Evolutionary conservation across 2,113 vertebrate species (phyloP), one percentile per base, ranked within the genome.

Genomic region (Telmatochromis brachygnathus): DNA sequence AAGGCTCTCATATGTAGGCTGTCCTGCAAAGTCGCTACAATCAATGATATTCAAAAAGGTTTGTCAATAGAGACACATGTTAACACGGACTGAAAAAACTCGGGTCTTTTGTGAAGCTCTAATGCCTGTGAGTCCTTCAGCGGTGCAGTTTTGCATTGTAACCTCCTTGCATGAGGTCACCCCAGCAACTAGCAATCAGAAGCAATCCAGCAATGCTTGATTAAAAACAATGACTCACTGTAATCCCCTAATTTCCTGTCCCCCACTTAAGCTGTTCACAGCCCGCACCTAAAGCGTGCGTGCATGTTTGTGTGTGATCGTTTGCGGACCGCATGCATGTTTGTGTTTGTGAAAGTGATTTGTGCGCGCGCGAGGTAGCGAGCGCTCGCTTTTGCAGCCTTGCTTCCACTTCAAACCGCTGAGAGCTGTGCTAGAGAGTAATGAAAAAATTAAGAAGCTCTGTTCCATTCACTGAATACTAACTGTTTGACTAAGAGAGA

Each of bases 231-330:
- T 30, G 84, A 83, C 82, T 75, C 7, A 62, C 85, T 53, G 77
- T 94, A 94, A 95, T 94, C 93, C 87, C 88, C 89, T 93, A 75
- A 94, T 93, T 95, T 94, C 89, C 85, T 82, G 9, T 79, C 84
- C 55, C 42, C 91, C 87, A 91, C 93, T 94, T 90, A 49, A 84
- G 77, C 70, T 47, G 21, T 45, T 54, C 37, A 90, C 85, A 89
- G 81, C 30, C 70, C 35, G 19, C 62, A 60, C 79, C 82, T 89
- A 58, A 92, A 88, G 86, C 75, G 42, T 51, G 55, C 23, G 45
- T 56, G 28, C 45, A 58, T 62, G 45, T 45, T 4, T 73, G 21
- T 10, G 21, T 73, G 37, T 75, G 33, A 85, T 68, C 10, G 58
- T 89, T 85, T 87, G 82, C 19, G 58, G 14, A 30, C 45, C 3